Evolutionary conservation across 1,140 invertebrate genomes (phyloP).

Genomic region (Panagrolaimus sp.): DNA sequence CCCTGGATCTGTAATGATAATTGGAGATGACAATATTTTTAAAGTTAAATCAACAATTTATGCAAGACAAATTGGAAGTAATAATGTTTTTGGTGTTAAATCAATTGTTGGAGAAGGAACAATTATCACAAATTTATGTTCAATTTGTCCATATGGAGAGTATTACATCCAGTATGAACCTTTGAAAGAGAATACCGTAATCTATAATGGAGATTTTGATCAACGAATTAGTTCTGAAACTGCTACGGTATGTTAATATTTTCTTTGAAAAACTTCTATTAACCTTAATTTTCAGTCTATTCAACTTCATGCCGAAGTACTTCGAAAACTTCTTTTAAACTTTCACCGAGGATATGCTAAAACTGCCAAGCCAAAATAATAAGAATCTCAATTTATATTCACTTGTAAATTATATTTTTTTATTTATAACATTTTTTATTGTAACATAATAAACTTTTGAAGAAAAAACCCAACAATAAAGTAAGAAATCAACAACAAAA

Average conservation of each 20-base stretch:
- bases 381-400: too few species aligned
- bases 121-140: conserved; percentile 26
- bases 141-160: conserved; percentile 33
- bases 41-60: conserved; percentile 34
- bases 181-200: conserved; percentile 17
- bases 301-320: too few species aligned
- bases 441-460: too few species aligned
- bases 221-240: conserved; percentile 22
- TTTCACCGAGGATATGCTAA: too few species aligned
- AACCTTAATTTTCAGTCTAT: too few species aligned
- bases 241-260: conserved; percentile 21
- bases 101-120: conserved; percentile 29
- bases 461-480: too few species aligned
- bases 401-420: too few species aligned
- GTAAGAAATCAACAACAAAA: too few species aligned
- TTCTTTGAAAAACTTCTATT: too few species aligned
- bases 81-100: conserved; percentile 36
- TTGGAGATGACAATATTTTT: conserved; percentile 39
- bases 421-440: too few species aligned
- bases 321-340: too few species aligned
- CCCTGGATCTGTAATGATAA: conserved; percentile 20
- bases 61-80: conserved; percentile 28
- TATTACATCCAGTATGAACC: conserved; percentile 25
- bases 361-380: too few species aligned
- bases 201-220: conserved; percentile 28